Conservation (phyloP, 2,888 invertebrate species). For the Saturnia pavonia region DNA sequence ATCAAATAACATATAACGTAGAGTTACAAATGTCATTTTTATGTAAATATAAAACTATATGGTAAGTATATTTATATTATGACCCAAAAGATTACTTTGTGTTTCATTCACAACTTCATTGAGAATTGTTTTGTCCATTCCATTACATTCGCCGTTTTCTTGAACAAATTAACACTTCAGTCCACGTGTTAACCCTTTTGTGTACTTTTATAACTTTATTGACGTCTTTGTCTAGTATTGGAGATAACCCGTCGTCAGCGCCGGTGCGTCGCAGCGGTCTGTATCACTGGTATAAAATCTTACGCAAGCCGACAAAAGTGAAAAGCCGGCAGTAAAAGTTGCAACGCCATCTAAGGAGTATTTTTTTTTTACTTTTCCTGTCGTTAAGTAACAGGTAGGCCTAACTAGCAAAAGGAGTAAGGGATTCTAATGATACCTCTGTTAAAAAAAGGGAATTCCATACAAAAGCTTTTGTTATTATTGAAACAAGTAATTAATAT, state of each 20-base stretch:
- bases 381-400: conserved; percentile 31
- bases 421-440: background rate
- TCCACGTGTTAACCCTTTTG: conserved; percentile 73
- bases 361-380: conserved; percentile 43
- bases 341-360: conserved; percentile 35
- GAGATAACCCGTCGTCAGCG: conserved; percentile 38
- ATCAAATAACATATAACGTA: background rate
- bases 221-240: conserved; percentile 45
- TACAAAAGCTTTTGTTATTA: background rate
- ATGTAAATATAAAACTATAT: background rate
- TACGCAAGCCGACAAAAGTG: conserved; percentile 78
- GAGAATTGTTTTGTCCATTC: conserved; percentile 30
- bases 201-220: conserved; percentile 66
- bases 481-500: background rate
- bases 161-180: conserved; percentile 70
- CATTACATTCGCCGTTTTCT: conserved; percentile 49
- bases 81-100: background rate
- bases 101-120: conserved; percentile 38
- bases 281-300: conserved; percentile 33
- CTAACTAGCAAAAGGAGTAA: conserved; percentile 39
- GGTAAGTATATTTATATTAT: background rate
- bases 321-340: conserved; percentile 71
- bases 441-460: background rate
- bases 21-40: background rate
- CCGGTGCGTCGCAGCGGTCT: conserved; percentile 29